Evolutionary conservation across 2,888 invertebrate species (phyloP).

Genomic region (Nomada hirtipes): DNA sequence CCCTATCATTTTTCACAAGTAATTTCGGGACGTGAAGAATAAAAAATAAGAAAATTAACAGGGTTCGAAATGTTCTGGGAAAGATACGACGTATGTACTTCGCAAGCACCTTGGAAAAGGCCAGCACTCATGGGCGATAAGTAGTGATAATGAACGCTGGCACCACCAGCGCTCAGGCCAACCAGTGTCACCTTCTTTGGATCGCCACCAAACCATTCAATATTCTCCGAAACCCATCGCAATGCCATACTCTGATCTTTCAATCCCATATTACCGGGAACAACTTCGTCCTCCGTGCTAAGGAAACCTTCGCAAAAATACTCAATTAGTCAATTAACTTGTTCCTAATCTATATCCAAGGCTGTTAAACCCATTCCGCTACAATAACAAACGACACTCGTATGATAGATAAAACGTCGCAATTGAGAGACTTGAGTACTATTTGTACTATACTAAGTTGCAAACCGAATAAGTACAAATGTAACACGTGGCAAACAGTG

Average conservation of each 20-base stretch:
- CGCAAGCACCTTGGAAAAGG: conserved; percentile 73
- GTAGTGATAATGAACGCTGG: conserved; percentile 90
- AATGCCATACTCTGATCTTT: conserved; percentile 91
- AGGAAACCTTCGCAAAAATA: conserved; percentile 87
- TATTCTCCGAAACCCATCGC: conserved; percentile 89
- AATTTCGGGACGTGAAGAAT: neutral
- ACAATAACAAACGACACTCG: too few species aligned
- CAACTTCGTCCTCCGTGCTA: conserved; percentile 89
- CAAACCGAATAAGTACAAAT: too few species aligned
- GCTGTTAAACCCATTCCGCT: too few species aligned
- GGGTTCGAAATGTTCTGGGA: neutral
- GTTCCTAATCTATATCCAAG: neutral
- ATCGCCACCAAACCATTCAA: conserved; percentile 90
- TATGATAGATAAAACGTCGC: too few species aligned
- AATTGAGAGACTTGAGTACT: too few species aligned
- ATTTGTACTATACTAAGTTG: too few species aligned
- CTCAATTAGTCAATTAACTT: neutral
- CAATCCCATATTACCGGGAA: conserved; percentile 90
- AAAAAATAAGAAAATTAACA: neutral
- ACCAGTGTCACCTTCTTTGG: conserved; percentile 88
- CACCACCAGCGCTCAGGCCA: conserved; percentile 91
- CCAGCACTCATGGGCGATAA: conserved; percentile 86
- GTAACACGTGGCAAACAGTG: too few species aligned
- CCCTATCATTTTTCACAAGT: too few species aligned
- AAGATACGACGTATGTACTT: neutral